Evolutionary conservation across 2,888 invertebrate genomes (phyloP).

Genomic region (Ptychoptera albimana): DNA sequence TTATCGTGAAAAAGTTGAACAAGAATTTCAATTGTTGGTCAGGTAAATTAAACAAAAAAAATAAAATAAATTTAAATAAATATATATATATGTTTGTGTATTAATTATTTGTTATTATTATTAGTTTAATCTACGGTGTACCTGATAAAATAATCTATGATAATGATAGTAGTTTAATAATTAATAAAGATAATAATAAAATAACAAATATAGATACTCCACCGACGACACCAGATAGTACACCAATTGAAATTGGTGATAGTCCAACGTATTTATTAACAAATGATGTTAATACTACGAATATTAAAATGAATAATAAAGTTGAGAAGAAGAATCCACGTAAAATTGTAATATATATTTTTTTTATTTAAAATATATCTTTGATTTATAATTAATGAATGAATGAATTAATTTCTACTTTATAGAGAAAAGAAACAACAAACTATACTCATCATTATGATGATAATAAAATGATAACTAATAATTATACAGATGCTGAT

Average conservation of each 20-base stretch:
- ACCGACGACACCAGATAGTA: constrained; percentile 29
- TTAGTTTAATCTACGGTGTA: constrained; percentile 5
- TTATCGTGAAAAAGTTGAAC: constrained; percentile 53
- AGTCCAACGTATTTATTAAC: constrained; percentile 22
- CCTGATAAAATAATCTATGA: constrained; percentile 3
- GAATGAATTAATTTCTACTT: no score
- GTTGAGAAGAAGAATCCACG: neutral
- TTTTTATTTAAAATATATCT: neutral
- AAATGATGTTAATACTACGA: neutral
- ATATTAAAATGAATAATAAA: neutral
- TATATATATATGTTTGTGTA: neutral
- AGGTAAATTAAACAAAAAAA: constrained; percentile 26
- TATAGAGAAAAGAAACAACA: no score
- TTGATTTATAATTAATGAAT: neutral
- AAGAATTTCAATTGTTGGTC: constrained; percentile 50
- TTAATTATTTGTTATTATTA: neutral
- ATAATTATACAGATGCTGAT: constrained; percentile 26
- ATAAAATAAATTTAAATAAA: neutral
- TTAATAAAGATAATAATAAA: constrained; percentile 7
- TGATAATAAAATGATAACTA: neutral
- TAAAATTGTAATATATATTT: neutral
- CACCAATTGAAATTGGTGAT: constrained; percentile 30
- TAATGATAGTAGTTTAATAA: constrained; percentile 2
- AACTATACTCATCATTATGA: neutral
- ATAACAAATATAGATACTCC: constrained; percentile 29